Percentiles rank a stretch among this genome's conserved stretches.
These are phyloP conservation scores for Drosophila flavopinicola DNA, from an alignment of 2,888 invertebrate species.

Conservation along the genomic window DNA sequence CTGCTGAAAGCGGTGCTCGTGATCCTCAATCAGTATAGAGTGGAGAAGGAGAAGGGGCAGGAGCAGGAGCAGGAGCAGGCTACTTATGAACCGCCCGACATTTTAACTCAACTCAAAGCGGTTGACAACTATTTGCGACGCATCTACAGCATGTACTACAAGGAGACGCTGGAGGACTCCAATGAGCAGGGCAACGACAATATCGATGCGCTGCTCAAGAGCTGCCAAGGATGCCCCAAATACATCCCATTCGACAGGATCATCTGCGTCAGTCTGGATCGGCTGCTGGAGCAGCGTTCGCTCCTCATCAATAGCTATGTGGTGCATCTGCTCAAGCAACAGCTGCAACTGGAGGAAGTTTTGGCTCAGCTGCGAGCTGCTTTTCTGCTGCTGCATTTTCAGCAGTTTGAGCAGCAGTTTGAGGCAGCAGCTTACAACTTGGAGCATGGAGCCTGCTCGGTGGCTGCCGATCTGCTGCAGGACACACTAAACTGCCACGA, in stretches of 20 bases:
- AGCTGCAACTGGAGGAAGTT: conserved; percentile 1
- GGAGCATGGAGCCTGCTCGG: not conserved
- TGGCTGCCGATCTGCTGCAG: conserved; percentile 12
- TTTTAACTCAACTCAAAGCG: conserved; percentile 28
- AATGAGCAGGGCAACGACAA: not conserved
- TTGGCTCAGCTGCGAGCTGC: conserved; percentile 11
- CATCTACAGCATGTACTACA: conserved; percentile 35
- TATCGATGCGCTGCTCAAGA: conserved; percentile 27
- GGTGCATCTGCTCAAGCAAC: conserved; percentile 5
- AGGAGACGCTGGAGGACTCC: conserved; percentile 25
- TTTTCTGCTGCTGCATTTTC: conserved; percentile 24
- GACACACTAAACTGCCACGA: conserved; percentile 12
- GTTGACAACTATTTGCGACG: conserved; percentile 12
- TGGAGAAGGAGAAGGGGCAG: not conserved
- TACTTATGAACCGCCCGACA: too few relatives aligned
- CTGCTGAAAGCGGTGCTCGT: conserved; percentile 16
- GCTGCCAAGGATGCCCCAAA: conserved; percentile 14
- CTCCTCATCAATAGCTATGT: conserved; percentile 27
- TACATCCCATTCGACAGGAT: conserved; percentile 32
- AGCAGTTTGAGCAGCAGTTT: not conserved
- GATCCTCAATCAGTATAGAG: conserved; percentile 12
- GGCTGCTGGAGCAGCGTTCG: conserved; percentile 7
- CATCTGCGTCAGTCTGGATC: conserved; percentile 21
- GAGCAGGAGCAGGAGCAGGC: not conserved
- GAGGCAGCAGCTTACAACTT: not conserved